phyloP scores from a whole-genome alignment of 2,797 vertebrate genomes.

The Adrianichthys oophorus region DNA sequence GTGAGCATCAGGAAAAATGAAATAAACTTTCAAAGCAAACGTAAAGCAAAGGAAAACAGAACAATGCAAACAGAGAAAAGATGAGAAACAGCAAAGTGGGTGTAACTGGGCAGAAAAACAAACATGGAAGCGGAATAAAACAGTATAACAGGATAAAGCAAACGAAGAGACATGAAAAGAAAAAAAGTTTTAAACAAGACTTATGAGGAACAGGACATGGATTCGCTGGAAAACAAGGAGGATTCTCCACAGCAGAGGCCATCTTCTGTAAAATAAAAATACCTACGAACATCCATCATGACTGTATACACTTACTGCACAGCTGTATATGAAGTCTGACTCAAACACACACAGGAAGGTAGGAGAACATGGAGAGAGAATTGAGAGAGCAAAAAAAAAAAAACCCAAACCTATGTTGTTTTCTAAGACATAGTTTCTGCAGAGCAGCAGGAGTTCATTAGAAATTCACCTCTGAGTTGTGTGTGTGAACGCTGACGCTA shows the following conservation, averaged over 20 bases:
- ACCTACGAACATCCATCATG: constrained; percentile 18
- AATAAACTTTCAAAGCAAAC: constrained; percentile 34
- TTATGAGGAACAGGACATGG: constrained; percentile 19
- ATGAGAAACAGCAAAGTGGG: constrained; percentile 41
- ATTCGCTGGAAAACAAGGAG: constrained; percentile 33
- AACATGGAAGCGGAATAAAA: constrained; percentile 30
- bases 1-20: constrained; percentile 25
- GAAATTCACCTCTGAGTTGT: no score
- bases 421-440: no score
- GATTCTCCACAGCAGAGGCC: constrained; percentile 18
- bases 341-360: no score
- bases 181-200: constrained; percentile 41
- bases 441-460: no score
- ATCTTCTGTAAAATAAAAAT: constrained; percentile 28
- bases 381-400: no score
- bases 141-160: constrained; percentile 19
- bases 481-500: no score
- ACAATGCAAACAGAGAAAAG: constrained; percentile 11
- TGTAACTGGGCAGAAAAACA: constrained; percentile 37
- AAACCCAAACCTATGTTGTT: no score
- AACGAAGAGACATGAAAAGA: constrained; percentile 26
- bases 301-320: neutral
- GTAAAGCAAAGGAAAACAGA: constrained; percentile 12
- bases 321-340: no score
- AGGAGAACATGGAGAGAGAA: no score